Base-by-base conservation (phyloP, 2,888 invertebrate species). In the Chymomyza caudatula region DNA sequence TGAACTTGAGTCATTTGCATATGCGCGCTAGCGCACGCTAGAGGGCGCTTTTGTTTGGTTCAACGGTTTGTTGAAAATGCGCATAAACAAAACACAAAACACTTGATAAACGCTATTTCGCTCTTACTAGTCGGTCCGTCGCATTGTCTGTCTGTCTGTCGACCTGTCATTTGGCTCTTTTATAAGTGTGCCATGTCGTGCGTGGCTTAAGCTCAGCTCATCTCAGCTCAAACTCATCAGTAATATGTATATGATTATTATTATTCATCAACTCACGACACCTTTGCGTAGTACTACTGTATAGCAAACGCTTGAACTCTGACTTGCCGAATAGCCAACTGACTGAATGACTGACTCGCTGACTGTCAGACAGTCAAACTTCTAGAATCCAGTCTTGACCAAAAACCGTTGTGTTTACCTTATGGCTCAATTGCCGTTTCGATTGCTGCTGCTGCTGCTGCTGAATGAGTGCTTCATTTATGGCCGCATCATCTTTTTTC, bases 251-350 rank as follows among this genome's bases (percentile, higher is more conserved):
- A 57, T 23, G 1, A 17, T 49, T 29, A 51, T 64, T 68, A 63
- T 73, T 72, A 59, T 70, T 82, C 71, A 85, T 85, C 74, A 85
- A 82, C 75, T 82, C 83, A 82, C 69, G 76, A 79, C 84, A 81
- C 70, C 76, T 84, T 74, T 77, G 71, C 69, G 63, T 67, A 29
- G 11, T 57, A 37, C 29, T 37, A 11, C 11, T 37, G 29, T 37
- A 13, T 37, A 2, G 4, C 29, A 8, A 37, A 11, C 29, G 29
- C 29, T 37, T 47, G 69, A 70, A 70, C 71, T 70, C 71, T 70
- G 61, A 70, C 69, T 70, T 64, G 29, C 29, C 57, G 60, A 61
- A 52, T 44, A 57, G 67, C 75, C 75, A 76, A 74, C 72, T 49
- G 73, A 67, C 53, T 60, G 29, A 55, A 17, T 37, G 37, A 55